Percentiles rank a stretch among this genome's conserved stretches.
Evolutionary conservation across 2,888 invertebrate species (phyloP).

Genomic region (Dryococelus australis): DNA sequence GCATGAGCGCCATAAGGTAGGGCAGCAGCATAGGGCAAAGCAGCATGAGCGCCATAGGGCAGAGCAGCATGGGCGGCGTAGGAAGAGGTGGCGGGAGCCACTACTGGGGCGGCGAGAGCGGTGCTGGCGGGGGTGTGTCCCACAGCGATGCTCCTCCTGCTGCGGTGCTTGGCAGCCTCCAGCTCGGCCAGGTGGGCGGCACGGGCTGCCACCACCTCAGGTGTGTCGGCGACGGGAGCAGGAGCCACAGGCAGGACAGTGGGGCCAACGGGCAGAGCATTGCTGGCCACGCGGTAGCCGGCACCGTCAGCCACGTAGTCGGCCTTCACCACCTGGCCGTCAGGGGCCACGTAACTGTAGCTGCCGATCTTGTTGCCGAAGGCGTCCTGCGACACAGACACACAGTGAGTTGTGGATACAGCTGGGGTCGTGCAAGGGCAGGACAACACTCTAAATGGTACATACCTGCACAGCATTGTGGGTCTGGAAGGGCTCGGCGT

Average conservation of each 20-base stretch:
- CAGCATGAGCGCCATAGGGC: slow-evolving; percentile 33
- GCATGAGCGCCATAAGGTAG: slow-evolving; percentile 20
- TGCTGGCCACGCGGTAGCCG: slow-evolving; percentile 54
- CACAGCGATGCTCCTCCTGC: slow-evolving; percentile 42
- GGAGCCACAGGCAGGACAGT: slow-evolving; percentile 41
- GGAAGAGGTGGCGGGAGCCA: slow-evolving; percentile 40
- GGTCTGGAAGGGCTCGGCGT: slow-evolving; percentile 49
- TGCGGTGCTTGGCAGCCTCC: slow-evolving; percentile 48
- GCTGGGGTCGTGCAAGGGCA: no score
- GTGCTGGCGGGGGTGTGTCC: slow-evolving; percentile 37
- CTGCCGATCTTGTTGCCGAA: slow-evolving; percentile 50
- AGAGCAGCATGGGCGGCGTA: slow-evolving; percentile 34
- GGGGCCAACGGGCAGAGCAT: slow-evolving; percentile 52
- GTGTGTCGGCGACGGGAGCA: slow-evolving; percentile 49
- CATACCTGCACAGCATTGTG: slow-evolving; percentile 47
- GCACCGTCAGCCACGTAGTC: slow-evolving; percentile 53
- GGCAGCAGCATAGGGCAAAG: slow-evolving; percentile 38
- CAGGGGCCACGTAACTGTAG: slow-evolving; percentile 54
- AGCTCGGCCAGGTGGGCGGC: slow-evolving; percentile 48
- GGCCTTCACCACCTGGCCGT: slow-evolving; percentile 52
- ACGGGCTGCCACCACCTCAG: slow-evolving; percentile 50
- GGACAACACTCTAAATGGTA: no score
- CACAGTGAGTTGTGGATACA: no score
- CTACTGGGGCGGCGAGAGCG: slow-evolving; percentile 31
- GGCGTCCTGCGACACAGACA: slow-evolving; percentile 43